A percentile compares a stretch with the other conserved stretches of the same genome.
Conservation (phyloP, 2,797 vertebrate genomes). For the Miopithecus talapoin region DNA sequence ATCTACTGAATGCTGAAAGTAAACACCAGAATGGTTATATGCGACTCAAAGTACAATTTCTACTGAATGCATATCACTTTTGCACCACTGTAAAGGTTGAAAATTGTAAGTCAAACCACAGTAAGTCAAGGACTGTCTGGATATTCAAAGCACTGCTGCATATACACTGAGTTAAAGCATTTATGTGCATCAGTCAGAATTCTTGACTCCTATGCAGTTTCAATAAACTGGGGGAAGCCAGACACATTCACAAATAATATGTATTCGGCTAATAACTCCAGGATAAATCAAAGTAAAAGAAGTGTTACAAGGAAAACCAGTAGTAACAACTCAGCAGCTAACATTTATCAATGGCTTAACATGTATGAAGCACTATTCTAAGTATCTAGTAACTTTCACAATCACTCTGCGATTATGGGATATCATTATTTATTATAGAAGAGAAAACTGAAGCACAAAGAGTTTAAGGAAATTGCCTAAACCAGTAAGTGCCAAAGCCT, state of each 20-base stretch:
- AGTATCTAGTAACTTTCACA: background rate
- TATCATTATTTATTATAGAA: background rate
- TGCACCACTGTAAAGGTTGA: background rate
- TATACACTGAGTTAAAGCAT: background rate
- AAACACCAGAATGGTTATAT: background rate
- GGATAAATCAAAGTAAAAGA: background rate
- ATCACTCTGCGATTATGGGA: background rate
- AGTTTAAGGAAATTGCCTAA: background rate
- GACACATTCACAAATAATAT: background rate
- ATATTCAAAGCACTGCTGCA: background rate
- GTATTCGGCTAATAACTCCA: background rate
- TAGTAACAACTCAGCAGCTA: no score
- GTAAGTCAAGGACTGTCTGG: background rate
- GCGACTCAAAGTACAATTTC: background rate
- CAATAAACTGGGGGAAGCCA: background rate
- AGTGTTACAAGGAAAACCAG: background rate
- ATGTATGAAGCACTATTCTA: background rate
- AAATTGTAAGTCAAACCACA: background rate
- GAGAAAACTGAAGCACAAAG: background rate
- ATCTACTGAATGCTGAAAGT: background rate
- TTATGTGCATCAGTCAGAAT: background rate
- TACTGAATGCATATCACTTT: background rate
- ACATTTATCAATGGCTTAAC: accelerated
- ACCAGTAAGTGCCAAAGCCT: background rate
- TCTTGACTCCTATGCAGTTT: background rate